A percentile compares a stretch with the other conserved stretches of the same genome.
phyloP scores from a whole-genome alignment of 1,140 invertebrate genomes.

The Procambarus clarkii region DNA sequence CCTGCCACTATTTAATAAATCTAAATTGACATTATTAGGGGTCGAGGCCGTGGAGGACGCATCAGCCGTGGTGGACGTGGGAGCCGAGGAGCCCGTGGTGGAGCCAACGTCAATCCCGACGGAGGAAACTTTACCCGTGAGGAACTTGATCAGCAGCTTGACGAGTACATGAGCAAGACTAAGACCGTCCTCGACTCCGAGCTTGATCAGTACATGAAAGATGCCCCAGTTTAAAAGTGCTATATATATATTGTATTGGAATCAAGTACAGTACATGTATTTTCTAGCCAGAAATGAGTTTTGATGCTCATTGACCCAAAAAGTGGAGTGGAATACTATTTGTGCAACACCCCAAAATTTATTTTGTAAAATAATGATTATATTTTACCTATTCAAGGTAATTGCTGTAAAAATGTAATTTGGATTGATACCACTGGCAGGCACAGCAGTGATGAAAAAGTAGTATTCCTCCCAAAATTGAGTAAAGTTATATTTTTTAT shows the following conservation, averaged over 20 bases:
- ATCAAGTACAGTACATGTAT: no score
- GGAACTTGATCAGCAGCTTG: slow-evolving; percentile 56
- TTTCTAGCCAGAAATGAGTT: background rate
- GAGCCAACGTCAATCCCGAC: background rate
- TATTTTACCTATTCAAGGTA: background rate
- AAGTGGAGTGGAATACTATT: background rate
- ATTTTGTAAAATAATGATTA: background rate
- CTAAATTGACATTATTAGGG: background rate
- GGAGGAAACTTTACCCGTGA: slow-evolving; percentile 25
- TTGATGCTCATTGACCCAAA: background rate
- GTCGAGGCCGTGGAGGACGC: slow-evolving; percentile 50
- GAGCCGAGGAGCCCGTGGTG: slow-evolving; percentile 32
- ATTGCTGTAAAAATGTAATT: background rate
- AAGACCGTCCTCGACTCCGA: slow-evolving; percentile 52
- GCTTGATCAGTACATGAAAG: slow-evolving; percentile 57
- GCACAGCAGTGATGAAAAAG: background rate
- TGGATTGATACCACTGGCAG: background rate
- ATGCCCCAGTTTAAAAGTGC: slow-evolving; percentile 24
- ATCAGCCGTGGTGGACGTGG: slow-evolving; percentile 31
- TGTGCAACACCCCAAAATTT: background rate
- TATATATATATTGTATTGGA: background rate
- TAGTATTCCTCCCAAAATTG: background rate
- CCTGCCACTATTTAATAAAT: no score
- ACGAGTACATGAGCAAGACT: slow-evolving; percentile 64
- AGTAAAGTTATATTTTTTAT: background rate